Conservation (phyloP, 1,140 invertebrate species). For the Aricia agestis region DNA sequence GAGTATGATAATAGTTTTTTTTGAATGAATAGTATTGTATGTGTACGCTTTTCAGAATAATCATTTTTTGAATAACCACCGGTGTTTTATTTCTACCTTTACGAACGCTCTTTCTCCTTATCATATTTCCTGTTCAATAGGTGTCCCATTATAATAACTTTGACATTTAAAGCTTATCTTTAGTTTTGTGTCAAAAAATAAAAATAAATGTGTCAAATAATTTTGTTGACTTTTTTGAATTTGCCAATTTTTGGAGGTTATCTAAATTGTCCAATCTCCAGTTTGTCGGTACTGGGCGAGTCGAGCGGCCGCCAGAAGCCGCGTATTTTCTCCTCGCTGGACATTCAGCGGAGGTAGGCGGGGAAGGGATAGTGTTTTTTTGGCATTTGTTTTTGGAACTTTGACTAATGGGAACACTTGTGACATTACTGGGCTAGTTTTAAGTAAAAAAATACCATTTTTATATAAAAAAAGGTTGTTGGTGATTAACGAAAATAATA, state of each 20-base stretch:
- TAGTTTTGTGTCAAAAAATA: neutral
- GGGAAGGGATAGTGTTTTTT: constrained; percentile 20
- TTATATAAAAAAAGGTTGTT: too few relatives aligned
- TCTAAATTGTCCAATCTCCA: constrained; percentile 31
- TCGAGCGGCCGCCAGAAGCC: constrained; percentile 63
- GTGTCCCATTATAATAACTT: too few relatives aligned
- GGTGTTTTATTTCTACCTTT: constrained; percentile 54
- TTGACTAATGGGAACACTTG: constrained; percentile 34
- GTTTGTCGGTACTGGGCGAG: constrained; percentile 68
- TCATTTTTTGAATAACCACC: constrained; percentile 59
- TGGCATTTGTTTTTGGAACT: constrained; percentile 28
- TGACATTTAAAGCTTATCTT: neutral
- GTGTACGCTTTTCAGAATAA: constrained; percentile 63
- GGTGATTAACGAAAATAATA: too few relatives aligned
- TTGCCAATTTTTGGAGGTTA: neutral
- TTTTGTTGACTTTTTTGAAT: neutral
- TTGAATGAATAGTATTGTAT: constrained; percentile 35
- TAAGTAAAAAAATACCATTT: too few relatives aligned
- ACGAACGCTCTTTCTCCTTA: neutral
- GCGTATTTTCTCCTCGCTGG: constrained; percentile 70
- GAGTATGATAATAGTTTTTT: constrained; percentile 7
- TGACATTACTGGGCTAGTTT: constrained; percentile 28
- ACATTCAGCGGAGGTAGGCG: constrained; percentile 69
- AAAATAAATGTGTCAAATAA: too few relatives aligned
- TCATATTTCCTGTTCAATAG: neutral